These are phyloP conservation scores for Pangasianodon gigas DNA, from an alignment of 2,113 vertebrate species.

Conservation along the genomic window DNA sequence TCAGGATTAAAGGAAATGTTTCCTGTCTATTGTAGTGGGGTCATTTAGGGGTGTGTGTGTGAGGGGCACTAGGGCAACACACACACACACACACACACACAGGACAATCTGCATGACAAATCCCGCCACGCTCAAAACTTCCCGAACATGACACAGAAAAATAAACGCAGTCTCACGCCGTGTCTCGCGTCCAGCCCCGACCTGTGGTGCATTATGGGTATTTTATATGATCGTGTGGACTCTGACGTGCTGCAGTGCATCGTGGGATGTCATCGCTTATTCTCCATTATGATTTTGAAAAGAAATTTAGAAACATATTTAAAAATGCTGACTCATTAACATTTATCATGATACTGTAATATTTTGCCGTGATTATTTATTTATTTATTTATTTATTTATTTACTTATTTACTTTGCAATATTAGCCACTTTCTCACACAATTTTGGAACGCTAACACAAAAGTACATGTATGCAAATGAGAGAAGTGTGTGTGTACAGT, in stretches of 20 bases:
- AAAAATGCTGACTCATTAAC: neutral
- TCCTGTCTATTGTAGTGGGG: conserved; percentile 77
- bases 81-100: conserved; percentile 57
- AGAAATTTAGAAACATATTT: neutral
- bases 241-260: neutral
- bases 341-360: neutral
- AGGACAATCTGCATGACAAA: conserved; percentile 38
- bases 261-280: neutral
- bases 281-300: neutral
- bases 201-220: neutral
- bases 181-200: neutral
- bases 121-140: conserved; percentile 6
- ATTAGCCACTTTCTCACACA: neutral
- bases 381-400: neutral
- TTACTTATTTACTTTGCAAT: neutral
- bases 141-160: neutral
- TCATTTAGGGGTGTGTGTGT: conserved; percentile 52
- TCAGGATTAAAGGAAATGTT: conserved; percentile 78
- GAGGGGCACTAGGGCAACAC: conserved; percentile 61
- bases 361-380: neutral
- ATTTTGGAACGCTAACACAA: neutral
- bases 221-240: neutral
- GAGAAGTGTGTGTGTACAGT: conserved; percentile 12
- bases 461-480: neutral
- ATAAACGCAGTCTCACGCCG: neutral